These are phyloP conservation scores for Brachirus orientalis DNA, from an alignment of 2,113 vertebrate genomes.

Conservation along the genomic window DNA sequence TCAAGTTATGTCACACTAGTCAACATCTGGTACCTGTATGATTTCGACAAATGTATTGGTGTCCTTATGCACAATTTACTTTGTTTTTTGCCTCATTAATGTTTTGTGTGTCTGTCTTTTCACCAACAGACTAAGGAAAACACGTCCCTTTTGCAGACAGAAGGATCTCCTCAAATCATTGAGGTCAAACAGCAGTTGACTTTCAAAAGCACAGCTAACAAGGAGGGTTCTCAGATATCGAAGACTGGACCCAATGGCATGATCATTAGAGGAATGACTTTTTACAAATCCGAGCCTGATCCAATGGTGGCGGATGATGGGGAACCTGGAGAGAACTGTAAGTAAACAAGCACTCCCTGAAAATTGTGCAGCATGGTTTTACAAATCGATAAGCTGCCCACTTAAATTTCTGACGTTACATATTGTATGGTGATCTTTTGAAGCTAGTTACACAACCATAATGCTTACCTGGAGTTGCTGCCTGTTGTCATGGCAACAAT, in stretches of 20 bases:
- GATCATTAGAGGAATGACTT: constrained; percentile 91
- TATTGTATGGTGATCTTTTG: too few relatives aligned
- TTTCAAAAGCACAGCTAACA: constrained; percentile 14
- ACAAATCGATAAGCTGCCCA: background rate
- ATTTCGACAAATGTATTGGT: background rate
- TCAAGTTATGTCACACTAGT: too few relatives aligned
- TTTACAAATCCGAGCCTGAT: constrained; percentile 91
- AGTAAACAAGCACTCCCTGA: background rate
- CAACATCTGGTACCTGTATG: too few relatives aligned
- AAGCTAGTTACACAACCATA: too few relatives aligned
- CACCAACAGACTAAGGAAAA: constrained; percentile 79
- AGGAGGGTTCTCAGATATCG: constrained; percentile 55
- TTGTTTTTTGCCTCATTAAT: background rate
- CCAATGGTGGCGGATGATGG: constrained; percentile 83
- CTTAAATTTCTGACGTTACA: background rate
- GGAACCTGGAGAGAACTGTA: constrained; percentile 89
- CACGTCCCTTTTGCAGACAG: constrained; percentile 51
- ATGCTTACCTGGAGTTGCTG: too few relatives aligned
- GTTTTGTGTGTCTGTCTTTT: constrained; percentile 31
- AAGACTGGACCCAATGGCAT: constrained; percentile 83
- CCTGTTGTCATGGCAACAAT: too few relatives aligned
- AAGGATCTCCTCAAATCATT: constrained; percentile 44
- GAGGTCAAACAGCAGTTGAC: constrained; percentile 40
- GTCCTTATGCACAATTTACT: too few relatives aligned
- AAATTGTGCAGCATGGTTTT: background rate